These are phyloP conservation scores for Linepithema humile DNA, from an alignment of 1,140 invertebrate species.

Conservation along the genomic window DNA sequence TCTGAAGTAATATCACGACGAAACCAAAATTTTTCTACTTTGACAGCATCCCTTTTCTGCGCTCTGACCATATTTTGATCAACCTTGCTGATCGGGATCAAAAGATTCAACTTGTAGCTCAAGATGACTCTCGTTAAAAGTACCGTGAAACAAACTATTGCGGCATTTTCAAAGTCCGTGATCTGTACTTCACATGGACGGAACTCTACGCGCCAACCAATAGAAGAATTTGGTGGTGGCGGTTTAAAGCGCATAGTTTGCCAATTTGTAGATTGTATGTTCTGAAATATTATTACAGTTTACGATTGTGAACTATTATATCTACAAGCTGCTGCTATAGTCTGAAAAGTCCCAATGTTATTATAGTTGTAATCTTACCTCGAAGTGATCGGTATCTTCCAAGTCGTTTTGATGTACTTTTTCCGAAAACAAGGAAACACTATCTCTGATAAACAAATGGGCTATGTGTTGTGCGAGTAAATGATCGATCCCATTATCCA, in stretches of 20 bases:
- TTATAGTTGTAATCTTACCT: conserved; percentile 86
- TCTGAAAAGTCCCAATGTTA: no score
- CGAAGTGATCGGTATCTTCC: conserved; percentile 99
- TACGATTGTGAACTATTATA: neutral
- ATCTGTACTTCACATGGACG: conserved; percentile 99
- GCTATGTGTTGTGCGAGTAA: conserved; percentile 97
- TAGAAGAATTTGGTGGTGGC: conserved; percentile 96
- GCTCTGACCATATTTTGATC: conserved; percentile 99
- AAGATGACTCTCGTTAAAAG: conserved; percentile 98
- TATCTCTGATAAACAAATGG: conserved; percentile 99
- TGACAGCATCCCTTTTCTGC: conserved; percentile 95
- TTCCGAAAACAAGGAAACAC: conserved; percentile 97
- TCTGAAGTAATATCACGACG: conserved; percentile 90
- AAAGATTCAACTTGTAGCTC: conserved; percentile 97
- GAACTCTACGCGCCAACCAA: conserved; percentile 99
- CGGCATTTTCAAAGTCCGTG: conserved; percentile 99
- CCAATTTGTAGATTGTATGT: conserved; percentile 99
- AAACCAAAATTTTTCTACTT: conserved; percentile 95
- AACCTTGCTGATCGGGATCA: conserved; percentile 99
- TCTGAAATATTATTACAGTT: conserved; percentile 86
- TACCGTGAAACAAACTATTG: conserved; percentile 99
- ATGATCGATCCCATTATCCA: conserved; percentile 95
- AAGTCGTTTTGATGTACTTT: conserved; percentile 97
- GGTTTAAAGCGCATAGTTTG: conserved; percentile 99
- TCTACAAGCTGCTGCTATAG: no score